Base-by-base conservation (phyloP, 2,797 vertebrate genomes). In the Melanotaenia nigrans region DNA sequence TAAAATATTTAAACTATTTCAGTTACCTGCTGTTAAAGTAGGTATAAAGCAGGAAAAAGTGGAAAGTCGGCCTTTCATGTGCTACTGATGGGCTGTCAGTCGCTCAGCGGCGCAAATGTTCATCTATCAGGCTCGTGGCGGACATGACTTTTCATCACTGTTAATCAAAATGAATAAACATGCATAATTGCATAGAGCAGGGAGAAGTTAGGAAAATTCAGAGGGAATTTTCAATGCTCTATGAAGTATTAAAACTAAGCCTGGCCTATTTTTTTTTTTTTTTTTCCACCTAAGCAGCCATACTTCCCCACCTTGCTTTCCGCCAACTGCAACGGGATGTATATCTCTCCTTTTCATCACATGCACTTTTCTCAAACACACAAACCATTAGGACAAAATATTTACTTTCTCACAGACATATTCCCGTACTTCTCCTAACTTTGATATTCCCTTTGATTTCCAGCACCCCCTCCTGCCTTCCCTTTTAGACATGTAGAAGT, bases 361-460 rank as follows among this genome's bases (percentile, higher is more conserved):
- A 40, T 65, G 68, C 36, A 75, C 83, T 53, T 69, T 81, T 60
- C 85, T 84, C 84, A 84, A 81, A 78, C 85, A 85, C 76, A 78
- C 86, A 78, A 89, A 83, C 87, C 87, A 84, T 86, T 77, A 86
- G 80, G 85, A 91, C 90, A 90, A 91, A 90, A 91, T 92, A 90
- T 92, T 93, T 92, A 91, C 87, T 89, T 82, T 88, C 68, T 74
- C 85, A 60, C 86, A 83, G 86, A 89, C 79, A 68, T 83, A 81
- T 87, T 81, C 78, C 82, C 64, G 56, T 85, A 82, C 85, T 86
- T 85, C 89, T 90, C 55, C 78, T 2, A 78, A 82, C 90, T 93
- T 92, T 92, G 90, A 92, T 91, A 93, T 94, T 94, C 92, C 65
- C 79, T 94, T 94, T 93, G 92, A 93, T 93, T 88, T 73, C 65